Evolutionary conservation across 2,797 vertebrate genomes (phyloP).

Genomic region (Buceros bicornis): DNA sequence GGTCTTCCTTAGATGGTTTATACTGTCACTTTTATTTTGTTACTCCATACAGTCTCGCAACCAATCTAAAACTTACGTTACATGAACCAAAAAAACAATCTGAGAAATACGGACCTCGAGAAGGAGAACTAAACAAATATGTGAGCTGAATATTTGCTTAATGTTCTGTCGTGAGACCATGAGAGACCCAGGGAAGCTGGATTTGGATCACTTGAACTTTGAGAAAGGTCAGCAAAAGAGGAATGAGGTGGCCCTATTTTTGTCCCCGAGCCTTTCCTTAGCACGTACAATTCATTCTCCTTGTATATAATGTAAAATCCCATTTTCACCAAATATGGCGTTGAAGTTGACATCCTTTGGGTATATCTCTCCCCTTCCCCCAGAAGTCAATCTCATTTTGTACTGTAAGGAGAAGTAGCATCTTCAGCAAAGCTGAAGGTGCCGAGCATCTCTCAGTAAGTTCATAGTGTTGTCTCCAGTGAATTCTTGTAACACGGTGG

Average conservation of each 20-base stretch:
- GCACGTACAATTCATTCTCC: rapidly evolving
- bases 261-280: not conserved
- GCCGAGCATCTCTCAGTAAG: not conserved
- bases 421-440: not conserved
- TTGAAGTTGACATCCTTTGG: not conserved
- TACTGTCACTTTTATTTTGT: not conserved
- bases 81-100: not conserved
- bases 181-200: not conserved
- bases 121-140: not conserved
- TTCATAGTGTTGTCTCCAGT: not conserved
- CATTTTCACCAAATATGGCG: not conserved
- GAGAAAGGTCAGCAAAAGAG: not conserved
- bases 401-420: not conserved
- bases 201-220: not conserved
- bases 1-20: not conserved
- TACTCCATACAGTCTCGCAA: not conserved
- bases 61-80: not conserved
- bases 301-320: not conserved
- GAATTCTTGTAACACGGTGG: not conserved
- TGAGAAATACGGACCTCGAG: not conserved
- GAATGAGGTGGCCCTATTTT: not conserved
- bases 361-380: not conserved
- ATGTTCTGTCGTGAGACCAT: not conserved
- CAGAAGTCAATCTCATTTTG: not conserved
- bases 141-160: not conserved